Conservation (phyloP, 2,797 vertebrate species). For the Salmo trutta region DNA sequence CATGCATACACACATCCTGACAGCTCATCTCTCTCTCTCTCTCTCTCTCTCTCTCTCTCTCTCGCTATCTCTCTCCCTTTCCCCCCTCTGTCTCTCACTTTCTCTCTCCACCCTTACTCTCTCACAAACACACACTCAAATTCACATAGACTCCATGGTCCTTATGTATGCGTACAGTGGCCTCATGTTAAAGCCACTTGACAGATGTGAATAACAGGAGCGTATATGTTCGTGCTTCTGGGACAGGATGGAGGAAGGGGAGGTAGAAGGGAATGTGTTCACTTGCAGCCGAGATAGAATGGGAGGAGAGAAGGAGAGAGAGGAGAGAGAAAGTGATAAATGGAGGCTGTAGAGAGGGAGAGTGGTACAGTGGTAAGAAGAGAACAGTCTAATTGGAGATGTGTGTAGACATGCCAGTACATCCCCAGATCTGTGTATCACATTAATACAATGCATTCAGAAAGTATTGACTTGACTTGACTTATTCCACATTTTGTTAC, state of each 20-base stretch:
- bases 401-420: background rate
- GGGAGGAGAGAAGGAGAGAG: background rate
- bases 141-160: background rate
- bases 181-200: background rate
- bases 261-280: background rate
- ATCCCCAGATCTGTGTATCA: background rate
- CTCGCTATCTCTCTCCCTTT: background rate
- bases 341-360: slow-evolving; percentile 12
- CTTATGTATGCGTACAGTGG: background rate
- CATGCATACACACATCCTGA: slow-evolving; percentile 65
- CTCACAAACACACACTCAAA: background rate
- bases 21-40: slow-evolving; percentile 55
- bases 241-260: slow-evolving; percentile 16
- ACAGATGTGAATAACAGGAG: slow-evolving; percentile 41
- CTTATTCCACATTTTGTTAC: too few relatives aligned
- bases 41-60: too few relatives aligned
- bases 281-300: background rate
- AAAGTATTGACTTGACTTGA: too few relatives aligned
- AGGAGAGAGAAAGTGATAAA: slow-evolving; percentile 6
- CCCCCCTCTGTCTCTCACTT: background rate
- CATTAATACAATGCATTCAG: too few relatives aligned
- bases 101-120: background rate
- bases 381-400: background rate
- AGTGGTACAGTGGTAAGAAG: slow-evolving; percentile 19
- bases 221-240: slow-evolving; percentile 66